Percentiles rank a stretch among this genome's conserved stretches.
Conservation (phyloP, 2,113 vertebrate species). For the Anoplopoma fimbria region DNA sequence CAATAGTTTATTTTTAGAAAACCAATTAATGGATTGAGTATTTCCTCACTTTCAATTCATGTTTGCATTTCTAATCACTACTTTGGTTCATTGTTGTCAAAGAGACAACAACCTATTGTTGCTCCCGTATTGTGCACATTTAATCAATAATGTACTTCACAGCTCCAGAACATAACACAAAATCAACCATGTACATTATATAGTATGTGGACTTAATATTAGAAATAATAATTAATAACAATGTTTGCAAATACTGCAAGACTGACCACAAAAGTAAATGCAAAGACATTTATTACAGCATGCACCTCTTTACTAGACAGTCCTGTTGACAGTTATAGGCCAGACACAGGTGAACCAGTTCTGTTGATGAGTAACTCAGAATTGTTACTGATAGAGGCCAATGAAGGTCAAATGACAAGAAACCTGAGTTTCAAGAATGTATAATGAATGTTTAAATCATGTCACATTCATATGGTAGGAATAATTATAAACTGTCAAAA, state of each 20-base stretch:
- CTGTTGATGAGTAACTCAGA: neutral
- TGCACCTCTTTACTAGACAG: neutral
- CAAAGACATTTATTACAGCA: neutral
- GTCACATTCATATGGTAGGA: neutral
- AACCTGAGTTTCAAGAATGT: neutral
- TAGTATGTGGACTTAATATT: no score
- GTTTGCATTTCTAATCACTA: no score
- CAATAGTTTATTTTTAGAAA: no score
- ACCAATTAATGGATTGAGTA: no score
- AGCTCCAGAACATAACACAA: no score
- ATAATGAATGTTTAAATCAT: slow-evolving; percentile 11
- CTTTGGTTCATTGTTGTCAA: no score
- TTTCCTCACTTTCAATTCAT: no score
- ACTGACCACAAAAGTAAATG: neutral
- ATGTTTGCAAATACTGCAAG: neutral
- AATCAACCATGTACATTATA: no score
- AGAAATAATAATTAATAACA: no score
- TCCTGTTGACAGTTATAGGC: slow-evolving; percentile 1
- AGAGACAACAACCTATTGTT: no score
- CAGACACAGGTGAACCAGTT: neutral
- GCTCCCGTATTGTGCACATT: no score
- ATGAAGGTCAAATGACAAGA: slow-evolving; percentile 1
- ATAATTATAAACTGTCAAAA: neutral
- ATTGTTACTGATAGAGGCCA: neutral
- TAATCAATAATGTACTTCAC: no score